phyloP scores from a whole-genome alignment of 2,113 vertebrate genomes.

The Oophaga pumilio region DNA sequence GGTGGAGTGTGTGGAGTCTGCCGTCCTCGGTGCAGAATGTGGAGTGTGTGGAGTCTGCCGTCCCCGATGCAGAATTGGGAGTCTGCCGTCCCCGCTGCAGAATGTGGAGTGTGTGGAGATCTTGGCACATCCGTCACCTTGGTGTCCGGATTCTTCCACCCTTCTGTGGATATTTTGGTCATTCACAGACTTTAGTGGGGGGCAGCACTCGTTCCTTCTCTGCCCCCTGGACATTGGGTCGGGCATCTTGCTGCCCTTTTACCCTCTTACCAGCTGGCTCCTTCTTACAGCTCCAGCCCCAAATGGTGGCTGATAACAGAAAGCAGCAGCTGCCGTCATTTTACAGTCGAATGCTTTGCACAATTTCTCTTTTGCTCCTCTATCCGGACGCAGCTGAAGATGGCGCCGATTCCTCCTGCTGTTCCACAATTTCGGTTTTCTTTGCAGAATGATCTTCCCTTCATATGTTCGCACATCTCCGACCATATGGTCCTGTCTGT shows the following conservation, averaged over 20 bases:
- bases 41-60: too few relatives aligned
- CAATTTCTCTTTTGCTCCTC: neutral
- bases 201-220: neutral
- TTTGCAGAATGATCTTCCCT: neutral
- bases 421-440: neutral
- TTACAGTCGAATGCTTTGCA: neutral
- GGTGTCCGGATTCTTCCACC: too few relatives aligned
- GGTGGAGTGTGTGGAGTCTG: too few relatives aligned
- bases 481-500: slow-evolving; percentile 26
- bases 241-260: neutral
- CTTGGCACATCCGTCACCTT: too few relatives aligned
- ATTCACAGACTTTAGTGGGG: too few relatives aligned
- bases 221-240: neutral
- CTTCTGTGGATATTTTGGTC: too few relatives aligned
- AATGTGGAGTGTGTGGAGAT: too few relatives aligned
- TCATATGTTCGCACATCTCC: neutral
- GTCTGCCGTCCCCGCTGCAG: too few relatives aligned
- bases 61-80: too few relatives aligned
- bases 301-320: neutral
- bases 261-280: neutral
- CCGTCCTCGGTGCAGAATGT: too few relatives aligned
- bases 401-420: neutral
- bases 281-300: too few relatives aligned
- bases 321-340: neutral
- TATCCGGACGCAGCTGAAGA: neutral